These are phyloP conservation scores for Polypedilum vanderplanki DNA, from an alignment of 1,140 invertebrate species.

Conservation along the genomic window DNA sequence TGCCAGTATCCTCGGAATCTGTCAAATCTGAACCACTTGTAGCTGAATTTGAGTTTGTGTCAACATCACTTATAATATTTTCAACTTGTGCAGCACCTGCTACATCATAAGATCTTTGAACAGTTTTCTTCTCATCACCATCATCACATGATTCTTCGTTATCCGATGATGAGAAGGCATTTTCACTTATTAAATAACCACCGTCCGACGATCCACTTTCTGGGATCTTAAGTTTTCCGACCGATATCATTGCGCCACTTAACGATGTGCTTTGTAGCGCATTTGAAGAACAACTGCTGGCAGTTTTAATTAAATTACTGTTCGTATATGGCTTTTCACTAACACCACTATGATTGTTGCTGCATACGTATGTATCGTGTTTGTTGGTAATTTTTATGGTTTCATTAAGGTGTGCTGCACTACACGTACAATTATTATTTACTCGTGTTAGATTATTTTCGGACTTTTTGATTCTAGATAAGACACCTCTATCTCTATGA, in stretches of 20 bases:
- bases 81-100: slow-evolving; percentile 45
- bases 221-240: slow-evolving; percentile 32
- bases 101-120: slow-evolving; percentile 48
- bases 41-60: not conserved
- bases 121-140: slow-evolving; percentile 37
- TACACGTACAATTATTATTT: not conserved
- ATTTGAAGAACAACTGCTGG: slow-evolving; percentile 26
- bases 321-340: slow-evolving; percentile 9
- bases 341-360: not conserved
- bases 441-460: not conserved
- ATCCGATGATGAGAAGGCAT: slow-evolving; percentile 48
- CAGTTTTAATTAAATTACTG: slow-evolving; percentile 25
- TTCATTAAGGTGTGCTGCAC: slow-evolving; percentile 24
- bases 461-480: slow-evolving; percentile 18
- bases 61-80: slow-evolving; percentile 29
- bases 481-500: slow-evolving; percentile 15
- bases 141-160: slow-evolving; percentile 48
- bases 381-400: slow-evolving; percentile 25
- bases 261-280: slow-evolving; percentile 24
- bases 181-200: slow-evolving; percentile 50
- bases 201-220: slow-evolving; percentile 31
- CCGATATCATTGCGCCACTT: slow-evolving; percentile 32
- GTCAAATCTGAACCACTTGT: slow-evolving; percentile 38
- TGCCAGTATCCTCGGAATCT: slow-evolving; percentile 41
- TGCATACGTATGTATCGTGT: not conserved